Percentiles rank a stretch among this genome's conserved stretches.
Conservation (phyloP, 92 coral and sea anemone species). For the Phenganax stokvisi region DNA sequence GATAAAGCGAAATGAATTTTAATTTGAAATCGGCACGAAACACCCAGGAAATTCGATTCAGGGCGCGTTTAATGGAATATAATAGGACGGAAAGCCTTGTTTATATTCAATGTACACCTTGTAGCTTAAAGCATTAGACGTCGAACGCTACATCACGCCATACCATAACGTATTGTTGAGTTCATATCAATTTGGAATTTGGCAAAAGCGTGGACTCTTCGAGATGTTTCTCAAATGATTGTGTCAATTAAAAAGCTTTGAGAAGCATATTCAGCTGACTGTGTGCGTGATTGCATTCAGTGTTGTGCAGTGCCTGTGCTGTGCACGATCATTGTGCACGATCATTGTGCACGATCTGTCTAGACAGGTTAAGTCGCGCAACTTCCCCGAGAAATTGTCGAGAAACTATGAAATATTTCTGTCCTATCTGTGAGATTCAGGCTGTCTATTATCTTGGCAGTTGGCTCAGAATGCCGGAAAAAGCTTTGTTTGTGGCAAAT, state of each 20-base stretch:
- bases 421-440: conserved; percentile 15
- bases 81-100: conserved; percentile 34
- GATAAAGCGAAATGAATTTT: conserved; percentile 45
- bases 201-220: neutral
- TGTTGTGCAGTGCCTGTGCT: neutral
- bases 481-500: conserved; percentile 37
- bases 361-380: conserved; percentile 17
- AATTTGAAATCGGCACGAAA: conserved; percentile 40
- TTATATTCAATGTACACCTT: conserved; percentile 2
- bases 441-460: conserved; percentile 37
- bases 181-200: too few relatives aligned
- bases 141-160: conserved; percentile 2
- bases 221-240: conserved; percentile 32
- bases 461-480: conserved; percentile 34
- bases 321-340: neutral
- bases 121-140: neutral
- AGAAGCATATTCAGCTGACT: conserved; percentile 14
- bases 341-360: neutral
- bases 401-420: neutral
- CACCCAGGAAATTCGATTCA: conserved; percentile 38
- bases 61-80: conserved; percentile 22
- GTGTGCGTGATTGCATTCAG: conserved; percentile 9
- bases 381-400: neutral
- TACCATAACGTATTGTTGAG: neutral
- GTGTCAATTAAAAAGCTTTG: conserved; percentile 18